Conservation (phyloP, 2,113 vertebrate genomes). For the Pseudorhombus dupliciocellatus region DNA sequence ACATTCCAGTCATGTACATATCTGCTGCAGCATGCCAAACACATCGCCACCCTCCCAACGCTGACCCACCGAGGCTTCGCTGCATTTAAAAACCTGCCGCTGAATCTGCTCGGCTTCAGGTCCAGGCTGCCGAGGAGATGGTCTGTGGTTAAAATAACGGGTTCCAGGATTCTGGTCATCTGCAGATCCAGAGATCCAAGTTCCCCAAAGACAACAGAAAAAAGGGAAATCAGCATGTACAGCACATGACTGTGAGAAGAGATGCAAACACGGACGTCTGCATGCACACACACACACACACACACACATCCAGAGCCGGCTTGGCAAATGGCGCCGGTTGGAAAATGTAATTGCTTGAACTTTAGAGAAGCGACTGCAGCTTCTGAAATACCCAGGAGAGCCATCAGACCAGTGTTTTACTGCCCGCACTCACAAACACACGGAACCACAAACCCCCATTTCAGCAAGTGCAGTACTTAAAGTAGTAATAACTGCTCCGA, state of each 20-base stretch:
- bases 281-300: constrained; percentile 38
- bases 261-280: constrained; percentile 25
- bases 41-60: too few relatives aligned
- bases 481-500: constrained; percentile 66
- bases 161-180: too few relatives aligned
- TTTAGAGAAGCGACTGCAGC: constrained; percentile 72
- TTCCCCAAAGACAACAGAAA: too few relatives aligned
- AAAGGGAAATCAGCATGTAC: not conserved
- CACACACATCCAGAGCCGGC: constrained; percentile 41
- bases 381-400: constrained; percentile 68
- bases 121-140: not conserved
- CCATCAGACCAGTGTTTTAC: constrained; percentile 70
- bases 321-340: constrained; percentile 70
- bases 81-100: constrained; percentile 23
- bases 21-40: constrained; percentile 42
- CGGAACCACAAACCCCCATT: constrained; percentile 52
- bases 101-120: not conserved
- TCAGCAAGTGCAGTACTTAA: constrained; percentile 72
- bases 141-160: too few relatives aligned
- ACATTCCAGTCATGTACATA: constrained; percentile 67
- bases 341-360: constrained; percentile 78
- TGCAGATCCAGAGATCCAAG: too few relatives aligned
- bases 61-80: constrained; percentile 43
- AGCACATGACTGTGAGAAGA: not conserved
- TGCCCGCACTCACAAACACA: constrained; percentile 29